Percentiles rank a stretch among this genome's conserved stretches.
Conservation (phyloP, 1,140 invertebrate genomes). For the Marisa cornuarietis region DNA sequence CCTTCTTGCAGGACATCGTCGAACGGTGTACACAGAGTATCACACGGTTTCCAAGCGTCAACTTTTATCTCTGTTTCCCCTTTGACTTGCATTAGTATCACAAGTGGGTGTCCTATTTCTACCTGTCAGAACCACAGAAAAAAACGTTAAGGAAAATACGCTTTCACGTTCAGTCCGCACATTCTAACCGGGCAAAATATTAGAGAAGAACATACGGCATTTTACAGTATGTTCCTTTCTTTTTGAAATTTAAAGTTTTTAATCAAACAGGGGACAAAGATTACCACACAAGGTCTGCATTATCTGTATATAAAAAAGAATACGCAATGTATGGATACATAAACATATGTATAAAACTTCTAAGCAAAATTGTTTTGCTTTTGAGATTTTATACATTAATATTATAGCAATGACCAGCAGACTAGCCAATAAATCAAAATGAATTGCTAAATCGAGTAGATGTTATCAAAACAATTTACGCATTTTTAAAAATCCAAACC, state of each 20-base stretch:
- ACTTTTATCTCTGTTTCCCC: conserved; percentile 76
- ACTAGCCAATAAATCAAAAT: background rate
- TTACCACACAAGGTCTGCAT: background rate
- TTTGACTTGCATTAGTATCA: conserved; percentile 79
- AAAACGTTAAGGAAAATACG: too few species aligned
- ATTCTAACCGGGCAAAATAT: too few species aligned
- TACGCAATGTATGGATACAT: background rate
- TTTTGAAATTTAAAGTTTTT: too few species aligned
- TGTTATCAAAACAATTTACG: background rate
- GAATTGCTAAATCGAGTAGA: background rate
- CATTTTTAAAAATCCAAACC: conserved; percentile 48
- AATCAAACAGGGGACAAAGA: conserved; percentile 11
- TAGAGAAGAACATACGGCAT: too few species aligned
- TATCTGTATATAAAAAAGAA: background rate
- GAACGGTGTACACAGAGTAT: conserved; percentile 74
- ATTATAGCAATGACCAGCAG: too few species aligned
- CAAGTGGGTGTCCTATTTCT: conserved; percentile 74
- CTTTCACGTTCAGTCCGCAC: too few species aligned
- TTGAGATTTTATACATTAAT: too few species aligned
- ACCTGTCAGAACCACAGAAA: conserved; percentile 63
- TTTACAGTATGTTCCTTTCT: too few species aligned
- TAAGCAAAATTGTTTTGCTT: too few species aligned
- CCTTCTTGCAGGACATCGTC: conserved; percentile 75
- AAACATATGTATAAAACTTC: too few species aligned
- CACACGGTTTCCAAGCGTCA: conserved; percentile 76